Base-by-base conservation (phyloP, 2,888 invertebrate genomes). In the Oxystoma pomonae region DNA sequence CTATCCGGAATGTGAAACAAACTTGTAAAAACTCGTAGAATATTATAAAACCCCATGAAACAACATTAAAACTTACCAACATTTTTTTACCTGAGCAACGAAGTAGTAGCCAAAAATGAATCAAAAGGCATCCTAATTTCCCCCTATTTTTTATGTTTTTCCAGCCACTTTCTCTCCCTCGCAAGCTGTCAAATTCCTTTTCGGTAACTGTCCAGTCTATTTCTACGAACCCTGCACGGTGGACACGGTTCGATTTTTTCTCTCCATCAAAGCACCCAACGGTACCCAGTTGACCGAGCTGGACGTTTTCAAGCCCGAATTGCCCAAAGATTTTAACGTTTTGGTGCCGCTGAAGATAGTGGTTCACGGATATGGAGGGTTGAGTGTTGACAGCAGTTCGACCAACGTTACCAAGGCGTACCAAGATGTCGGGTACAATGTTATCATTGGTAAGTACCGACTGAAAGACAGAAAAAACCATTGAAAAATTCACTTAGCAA, bases 301-400 rank as follows among this genome's bases (percentile, higher is more conserved):
- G 49, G 71, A 79, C 68, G 77, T 78, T 0, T 75, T 76, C 62
- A 70, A 73, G 59, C 74, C 76, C 22, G 56, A 66, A 12, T 58
- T 79, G 56, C 78, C 78, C 0, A 21, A 60, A 16, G 67, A 68
- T 17, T 77, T 73, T 58, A 70, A 70, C 53, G 63, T 66, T 20
- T 62, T 69, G 9, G 64, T 67, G 52, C 75, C 75, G 2, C 60
- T 76, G 19, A 80, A 80, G 70, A 73, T 80, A 17, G 67, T 79
- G 0, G 71, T 82, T 20, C 82, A 82, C 67, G 82, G 82, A 35
- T 82, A 81, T 69, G 81, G 80, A 7, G 81, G 81, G 16, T 65
- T 77, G 20, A 70, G 73, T 51, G 69, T 77, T 12, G 80, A 81
- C 67, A 75, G 71, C 64, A 77, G 79, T 17, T 78, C 76, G 0